Percentiles rank a stretch among this genome's conserved stretches.
phyloP scores from a whole-genome alignment of 2,797 vertebrate species.

The Liparis tanakae region DNA sequence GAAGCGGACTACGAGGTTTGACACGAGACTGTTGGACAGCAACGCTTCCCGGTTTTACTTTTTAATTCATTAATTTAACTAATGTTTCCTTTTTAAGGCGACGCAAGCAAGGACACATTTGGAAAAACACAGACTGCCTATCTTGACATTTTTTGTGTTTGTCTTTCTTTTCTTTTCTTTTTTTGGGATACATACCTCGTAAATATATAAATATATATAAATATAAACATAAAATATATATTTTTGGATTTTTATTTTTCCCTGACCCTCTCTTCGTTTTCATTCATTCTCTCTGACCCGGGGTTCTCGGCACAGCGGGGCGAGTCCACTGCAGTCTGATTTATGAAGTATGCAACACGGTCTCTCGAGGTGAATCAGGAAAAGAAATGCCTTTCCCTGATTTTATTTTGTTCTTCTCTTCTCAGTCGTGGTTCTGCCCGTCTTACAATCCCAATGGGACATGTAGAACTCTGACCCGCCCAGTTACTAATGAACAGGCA shows the following conservation, averaged over 20 bases:
- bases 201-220: conserved; percentile 84
- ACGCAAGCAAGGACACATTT: conserved; percentile 66
- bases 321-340: conserved; percentile 39
- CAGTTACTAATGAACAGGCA: conserved; percentile 31
- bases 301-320: conserved; percentile 33
- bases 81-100: conserved; percentile 69
- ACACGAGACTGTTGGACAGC: conserved; percentile 63
- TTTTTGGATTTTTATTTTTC: conserved; percentile 83
- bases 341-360: conserved; percentile 31
- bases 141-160: conserved; percentile 75
- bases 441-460: conserved; percentile 69
- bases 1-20: conserved; percentile 50
- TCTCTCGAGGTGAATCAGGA: conserved; percentile 34
- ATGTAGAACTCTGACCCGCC: conserved; percentile 37
- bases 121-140: conserved; percentile 69
- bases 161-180: conserved; percentile 74
- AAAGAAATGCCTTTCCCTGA: conserved; percentile 8
- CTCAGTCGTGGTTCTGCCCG: conserved; percentile 38
- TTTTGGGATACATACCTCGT: conserved; percentile 87
- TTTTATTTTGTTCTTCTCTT: background rate
- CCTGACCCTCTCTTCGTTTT: conserved; percentile 52
- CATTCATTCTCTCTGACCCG: conserved; percentile 55
- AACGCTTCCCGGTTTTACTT: conserved; percentile 69
- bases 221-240: conserved; percentile 85
- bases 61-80: conserved; percentile 62